A percentile compares a stretch with the other conserved stretches of the same genome.
phyloP scores from a whole-genome alignment of 2,797 vertebrate genomes.

The Perodicticus potto region DNA sequence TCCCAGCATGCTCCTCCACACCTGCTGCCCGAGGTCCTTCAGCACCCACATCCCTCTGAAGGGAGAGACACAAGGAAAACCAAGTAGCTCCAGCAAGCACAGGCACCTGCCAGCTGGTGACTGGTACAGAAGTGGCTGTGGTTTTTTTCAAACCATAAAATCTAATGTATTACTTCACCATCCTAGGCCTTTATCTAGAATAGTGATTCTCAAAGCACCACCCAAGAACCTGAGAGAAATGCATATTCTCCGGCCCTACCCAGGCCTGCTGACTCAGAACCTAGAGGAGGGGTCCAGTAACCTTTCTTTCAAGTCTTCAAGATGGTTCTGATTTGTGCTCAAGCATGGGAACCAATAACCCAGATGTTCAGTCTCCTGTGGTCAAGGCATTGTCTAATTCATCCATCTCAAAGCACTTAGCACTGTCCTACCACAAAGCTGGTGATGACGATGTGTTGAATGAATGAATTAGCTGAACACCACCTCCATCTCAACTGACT shows the following conservation, averaged over 20 bases:
- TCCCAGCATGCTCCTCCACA: not conserved
- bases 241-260: too few species aligned
- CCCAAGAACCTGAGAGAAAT: rapidly evolving
- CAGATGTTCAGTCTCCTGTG: not conserved
- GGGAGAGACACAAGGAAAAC: not conserved
- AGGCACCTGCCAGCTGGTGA: not conserved
- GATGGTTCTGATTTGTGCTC: not conserved
- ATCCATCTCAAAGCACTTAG: too few species aligned
- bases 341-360: not conserved
- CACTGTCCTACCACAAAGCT: not conserved
- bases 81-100: not conserved
- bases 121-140: not conserved
- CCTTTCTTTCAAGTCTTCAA: not conserved
- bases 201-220: not conserved
- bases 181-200: not conserved
- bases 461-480: not conserved
- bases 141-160: not conserved
- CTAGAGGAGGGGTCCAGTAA: not conserved
- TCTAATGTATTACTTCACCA: not conserved
- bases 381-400: not conserved
- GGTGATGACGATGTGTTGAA: not conserved
- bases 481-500: not conserved
- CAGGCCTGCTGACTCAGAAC: not conserved
- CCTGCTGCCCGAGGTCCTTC: too few species aligned
- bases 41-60: not conserved